Base-by-base conservation (phyloP, 2,888 invertebrate species). In the Cistogaster globosa region DNA sequence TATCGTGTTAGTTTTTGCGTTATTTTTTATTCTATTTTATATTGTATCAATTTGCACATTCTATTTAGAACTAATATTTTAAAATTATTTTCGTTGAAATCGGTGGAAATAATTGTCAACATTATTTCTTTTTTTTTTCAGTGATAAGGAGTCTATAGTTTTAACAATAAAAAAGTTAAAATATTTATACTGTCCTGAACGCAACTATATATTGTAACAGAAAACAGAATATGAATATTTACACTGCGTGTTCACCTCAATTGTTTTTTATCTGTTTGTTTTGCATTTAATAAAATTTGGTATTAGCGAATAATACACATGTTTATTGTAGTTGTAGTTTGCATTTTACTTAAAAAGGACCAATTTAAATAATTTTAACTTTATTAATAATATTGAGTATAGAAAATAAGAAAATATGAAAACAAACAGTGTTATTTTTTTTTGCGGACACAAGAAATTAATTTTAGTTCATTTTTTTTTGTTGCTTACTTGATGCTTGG, bases 1-100 rank as follows among this genome's bases (percentile, higher is more conserved):
- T n/a, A n/a, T n/a, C 57, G 11, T 2, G 4, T 45, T 45, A 0
- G 18, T 4, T 18, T 51, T 60, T 45, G 36, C 14, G 62, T 72
- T 71, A n/a, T 42, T 68, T 62, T 57, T 45, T 42, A 32, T 42
- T 51, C 26, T 14, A 0, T 72, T 74, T 57, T 51, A 16, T 53
- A 60, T 76, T 71, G 48, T 65, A 67, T 22, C 53, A 67, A 76
- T 71, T 60, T 80, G 79, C 76, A 45, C 79, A 71, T 75, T 79
- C 69, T 71, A 76, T 84, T 84, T 84, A 79, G 48, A 63, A 60
- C 75, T 62, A 8, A 32, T 6, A 38, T 84, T 77, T 36, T 36
- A 16, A 14, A 62, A 71, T 71, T 76, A 71, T 71, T 53, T 38
- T 67, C 67, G 45, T 42, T 55, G 16, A 26, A 51, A 67, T 20